Base-by-base conservation (phyloP, 2,888 invertebrate species). In the Nyleta sp. region DNA sequence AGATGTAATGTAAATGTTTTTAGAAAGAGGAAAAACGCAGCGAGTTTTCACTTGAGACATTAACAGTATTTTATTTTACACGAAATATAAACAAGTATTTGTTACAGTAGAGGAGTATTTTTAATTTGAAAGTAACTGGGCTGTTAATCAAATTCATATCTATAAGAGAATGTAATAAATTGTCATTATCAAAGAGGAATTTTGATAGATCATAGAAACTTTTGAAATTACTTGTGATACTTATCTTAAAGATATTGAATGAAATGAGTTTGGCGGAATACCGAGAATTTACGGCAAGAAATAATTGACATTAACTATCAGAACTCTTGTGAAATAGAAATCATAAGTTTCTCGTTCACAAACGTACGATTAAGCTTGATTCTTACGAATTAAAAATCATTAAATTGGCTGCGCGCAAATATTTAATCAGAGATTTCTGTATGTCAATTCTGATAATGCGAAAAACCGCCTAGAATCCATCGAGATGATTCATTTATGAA, bases 151-250 rank as follows among this genome's bases (percentile, higher is more conserved):
- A 72, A 71, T 48, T 55, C 48, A 31, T 55, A 53, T 62, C 46
- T 17, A 11, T 18, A 33, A 62, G 7, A 53, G 18, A 28, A n/a
- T n/a, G 17, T 64, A 55, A 72, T 55, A 46, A 72, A 72, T 55
- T 28, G 46, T 33, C 18, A 40, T 72, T 72, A 72, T 72, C 62
- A 18, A 13, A 18, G 38, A n/a, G 33, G 18, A 62, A 53, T 48
- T 64, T 72, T 72, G 72, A 64, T 64, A 64, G 72, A 72, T 72
- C 46, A 53, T 40, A 42, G 38, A 64, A 72, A 72, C 62, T 72
- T 62, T 48, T 46, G 55, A 72, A 53, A 64, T 72, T 62, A 72
- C 20, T 62, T 55, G 35, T 28, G 38, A 48, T 55, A 31, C 62
- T 46, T 72, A 53, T 71, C 53, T 42, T 1, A 18, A 22, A 33